Conservation (phyloP, 2,113 vertebrate species). For the Calidris pygmaea region DNA sequence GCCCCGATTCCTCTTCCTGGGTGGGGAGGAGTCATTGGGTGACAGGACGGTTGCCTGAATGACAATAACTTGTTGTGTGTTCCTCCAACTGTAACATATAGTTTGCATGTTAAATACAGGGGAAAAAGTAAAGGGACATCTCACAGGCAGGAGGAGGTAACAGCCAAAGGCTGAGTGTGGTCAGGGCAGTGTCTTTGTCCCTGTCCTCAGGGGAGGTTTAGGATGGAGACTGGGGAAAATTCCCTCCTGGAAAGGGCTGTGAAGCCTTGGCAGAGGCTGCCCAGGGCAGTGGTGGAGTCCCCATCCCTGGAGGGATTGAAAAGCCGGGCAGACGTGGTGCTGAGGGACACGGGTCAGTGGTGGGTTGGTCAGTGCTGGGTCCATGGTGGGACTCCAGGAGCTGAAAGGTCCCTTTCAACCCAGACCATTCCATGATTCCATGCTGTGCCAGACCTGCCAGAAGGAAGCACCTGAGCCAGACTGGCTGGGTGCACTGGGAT, state of each 20-base stretch:
- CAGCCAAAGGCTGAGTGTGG: background rate
- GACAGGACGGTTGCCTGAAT: background rate
- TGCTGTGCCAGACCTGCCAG: background rate
- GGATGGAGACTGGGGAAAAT: background rate
- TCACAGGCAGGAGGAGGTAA: background rate
- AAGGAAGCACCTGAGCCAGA: background rate
- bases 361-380: background rate
- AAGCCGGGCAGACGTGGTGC: background rate
- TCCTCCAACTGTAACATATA: background rate
- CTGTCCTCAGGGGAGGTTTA: too few species aligned
- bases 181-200: background rate
- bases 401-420: background rate
- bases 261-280: background rate
- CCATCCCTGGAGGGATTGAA: too few species aligned
- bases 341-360: background rate
- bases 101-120: background rate
- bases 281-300: background rate
- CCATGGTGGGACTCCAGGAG: background rate
- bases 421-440: background rate
- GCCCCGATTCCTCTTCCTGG: background rate
- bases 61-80: background rate
- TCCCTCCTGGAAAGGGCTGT: background rate
- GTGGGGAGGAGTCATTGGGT: background rate
- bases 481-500: background rate
- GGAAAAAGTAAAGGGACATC: fast-evolving